These are phyloP conservation scores for Pseudopipra pipra DNA, from an alignment of 2,113 vertebrate species.

Conservation along the genomic window DNA sequence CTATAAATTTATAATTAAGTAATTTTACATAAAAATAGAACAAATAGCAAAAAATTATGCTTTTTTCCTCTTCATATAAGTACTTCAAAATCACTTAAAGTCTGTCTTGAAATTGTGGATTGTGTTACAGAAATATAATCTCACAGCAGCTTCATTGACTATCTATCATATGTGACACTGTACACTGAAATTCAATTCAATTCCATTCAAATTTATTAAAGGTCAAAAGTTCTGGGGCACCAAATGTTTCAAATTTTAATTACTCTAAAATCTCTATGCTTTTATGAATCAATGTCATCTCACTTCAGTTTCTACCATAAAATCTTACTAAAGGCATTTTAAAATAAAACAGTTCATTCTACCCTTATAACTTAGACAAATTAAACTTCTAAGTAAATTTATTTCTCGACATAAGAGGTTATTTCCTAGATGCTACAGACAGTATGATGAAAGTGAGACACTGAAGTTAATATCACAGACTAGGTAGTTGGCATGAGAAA, in stretches of 20 bases:
- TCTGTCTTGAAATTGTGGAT: not conserved
- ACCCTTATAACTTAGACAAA: not conserved
- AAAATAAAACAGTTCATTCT: not conserved
- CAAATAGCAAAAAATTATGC: not conserved
- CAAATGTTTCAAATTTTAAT: not conserved
- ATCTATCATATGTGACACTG: not conserved
- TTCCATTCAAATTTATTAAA: conserved; percentile 2
- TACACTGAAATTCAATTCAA: not conserved
- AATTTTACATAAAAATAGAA: not conserved
- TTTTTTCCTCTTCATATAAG: not conserved
- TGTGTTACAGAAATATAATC: not conserved
- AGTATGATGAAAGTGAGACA: not conserved
- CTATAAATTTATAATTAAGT: not conserved
- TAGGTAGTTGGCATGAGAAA: not conserved
- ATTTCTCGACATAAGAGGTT: not conserved
- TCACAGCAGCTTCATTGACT: not conserved
- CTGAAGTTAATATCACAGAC: not conserved
- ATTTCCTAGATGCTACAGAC: not conserved
- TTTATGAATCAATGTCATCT: not conserved
- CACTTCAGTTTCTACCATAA: not conserved
- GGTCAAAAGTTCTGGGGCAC: not conserved
- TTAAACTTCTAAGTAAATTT: not conserved
- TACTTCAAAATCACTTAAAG: not conserved
- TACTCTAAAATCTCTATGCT: not conserved
- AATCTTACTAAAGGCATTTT: not conserved